Percentiles rank a stretch among this genome's conserved stretches.
These are phyloP conservation scores for Melanotaenia parkinsoni DNA, from an alignment of 2,797 vertebrate species.

Conservation along the genomic window DNA sequence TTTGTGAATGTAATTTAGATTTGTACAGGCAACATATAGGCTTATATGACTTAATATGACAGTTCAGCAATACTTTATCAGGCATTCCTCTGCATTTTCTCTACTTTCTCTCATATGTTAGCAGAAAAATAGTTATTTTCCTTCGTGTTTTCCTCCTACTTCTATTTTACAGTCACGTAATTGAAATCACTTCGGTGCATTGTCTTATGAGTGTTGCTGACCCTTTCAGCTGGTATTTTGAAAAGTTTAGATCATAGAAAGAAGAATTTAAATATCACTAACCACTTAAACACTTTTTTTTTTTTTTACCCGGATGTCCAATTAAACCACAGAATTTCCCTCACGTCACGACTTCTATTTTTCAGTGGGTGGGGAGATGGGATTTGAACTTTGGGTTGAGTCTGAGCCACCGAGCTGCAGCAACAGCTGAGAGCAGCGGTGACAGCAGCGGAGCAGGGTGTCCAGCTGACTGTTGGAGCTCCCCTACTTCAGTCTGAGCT, in stretches of 20 bases:
- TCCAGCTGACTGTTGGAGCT: neutral
- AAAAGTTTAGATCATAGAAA: neutral
- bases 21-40: neutral
- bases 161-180: neutral
- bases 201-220: neutral
- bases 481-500: neutral
- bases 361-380: conserved; percentile 45
- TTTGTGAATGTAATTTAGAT: neutral
- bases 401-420: neutral
- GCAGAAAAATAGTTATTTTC: neutral
- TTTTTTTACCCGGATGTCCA: conserved; percentile 34
- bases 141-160: neutral
- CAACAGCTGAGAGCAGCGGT: conserved; percentile 39
- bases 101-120: neutral
- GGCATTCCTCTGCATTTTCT: neutral
- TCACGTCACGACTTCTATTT: conserved; percentile 32
- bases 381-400: conserved; percentile 65
- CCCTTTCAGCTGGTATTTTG: neutral
- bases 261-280: neutral
- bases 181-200: neutral
- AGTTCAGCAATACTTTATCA: neutral
- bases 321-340: conserved; percentile 31
- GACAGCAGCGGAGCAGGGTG: neutral
- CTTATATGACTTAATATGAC: neutral
- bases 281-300: too few relatives aligned